Evolutionary conservation across 2,888 invertebrate genomes (phyloP).

Genomic region (Noctuana brunneofusca): DNA sequence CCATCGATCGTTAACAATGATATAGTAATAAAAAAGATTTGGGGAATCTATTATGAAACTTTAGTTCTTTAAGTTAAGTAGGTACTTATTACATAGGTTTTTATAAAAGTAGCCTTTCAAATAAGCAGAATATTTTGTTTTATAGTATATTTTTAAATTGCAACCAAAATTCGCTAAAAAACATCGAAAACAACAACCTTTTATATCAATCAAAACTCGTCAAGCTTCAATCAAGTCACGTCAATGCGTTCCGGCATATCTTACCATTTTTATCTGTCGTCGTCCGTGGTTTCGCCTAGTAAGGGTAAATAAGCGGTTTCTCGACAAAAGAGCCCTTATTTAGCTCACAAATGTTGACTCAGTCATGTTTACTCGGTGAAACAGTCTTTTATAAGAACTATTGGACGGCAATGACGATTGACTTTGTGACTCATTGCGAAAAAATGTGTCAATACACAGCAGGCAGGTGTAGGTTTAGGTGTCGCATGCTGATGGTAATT

Average conservation of each 20-base stretch:
- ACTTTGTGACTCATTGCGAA: slow-evolving; percentile 61
- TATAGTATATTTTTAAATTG: background rate
- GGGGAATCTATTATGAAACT: no score
- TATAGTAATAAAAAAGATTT: no score
- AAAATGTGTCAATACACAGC: slow-evolving; percentile 61
- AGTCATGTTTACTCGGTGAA: slow-evolving; percentile 59
- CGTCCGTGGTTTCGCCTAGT: slow-evolving; percentile 63
- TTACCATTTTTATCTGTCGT: slow-evolving; percentile 58
- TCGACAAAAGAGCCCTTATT: slow-evolving; percentile 72
- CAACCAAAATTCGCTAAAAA: slow-evolving; percentile 12
- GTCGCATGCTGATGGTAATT: slow-evolving; percentile 47
- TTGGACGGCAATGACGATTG: slow-evolving; percentile 53
- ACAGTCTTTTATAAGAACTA: slow-evolving; percentile 58
- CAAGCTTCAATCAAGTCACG: slow-evolving; percentile 46
- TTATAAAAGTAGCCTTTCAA: no score
- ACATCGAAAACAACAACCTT: slow-evolving; percentile 36
- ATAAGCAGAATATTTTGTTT: no score
- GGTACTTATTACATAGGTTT: background rate
- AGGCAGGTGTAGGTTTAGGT: slow-evolving; percentile 63
- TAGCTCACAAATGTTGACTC: slow-evolving; percentile 62
- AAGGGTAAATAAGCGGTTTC: slow-evolving; percentile 68
- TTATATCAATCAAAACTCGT: slow-evolving; percentile 50
- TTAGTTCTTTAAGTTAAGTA: no score
- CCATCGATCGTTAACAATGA: no score
- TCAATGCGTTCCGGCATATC: slow-evolving; percentile 68